A percentile compares a stretch with the other conserved stretches of the same genome.
Evolutionary conservation across 2,797 vertebrate genomes (phyloP).

Genomic region (Poecilia picta): DNA sequence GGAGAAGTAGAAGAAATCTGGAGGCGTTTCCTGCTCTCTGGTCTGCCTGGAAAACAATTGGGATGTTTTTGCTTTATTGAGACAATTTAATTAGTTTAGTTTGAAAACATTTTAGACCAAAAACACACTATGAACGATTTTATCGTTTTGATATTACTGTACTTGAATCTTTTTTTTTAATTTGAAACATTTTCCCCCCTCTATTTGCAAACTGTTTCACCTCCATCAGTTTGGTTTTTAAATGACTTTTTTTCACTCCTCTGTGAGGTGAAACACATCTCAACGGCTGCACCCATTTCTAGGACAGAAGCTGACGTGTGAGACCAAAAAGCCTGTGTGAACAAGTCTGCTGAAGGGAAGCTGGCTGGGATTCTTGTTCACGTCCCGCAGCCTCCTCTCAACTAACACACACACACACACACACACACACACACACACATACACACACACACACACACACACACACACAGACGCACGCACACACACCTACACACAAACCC

Average conservation of each 20-base stretch:
- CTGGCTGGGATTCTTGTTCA: conserved; percentile 50
- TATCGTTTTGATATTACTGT: neutral
- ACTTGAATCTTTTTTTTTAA: conserved; percentile 9
- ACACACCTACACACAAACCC: conserved; percentile 18
- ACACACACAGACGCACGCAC: conserved; percentile 20
- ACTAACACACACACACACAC: conserved; percentile 27
- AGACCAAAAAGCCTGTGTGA: conserved; percentile 49
- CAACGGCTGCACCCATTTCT: conserved; percentile 38
- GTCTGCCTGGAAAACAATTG: conserved; percentile 87
- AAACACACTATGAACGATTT: neutral
- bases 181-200: conserved; percentile 11
- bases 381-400: conserved; percentile 33
- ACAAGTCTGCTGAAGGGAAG: conserved; percentile 51
- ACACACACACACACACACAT: conserved; percentile 20
- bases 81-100: neutral
- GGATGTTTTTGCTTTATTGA: neutral
- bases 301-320: conserved; percentile 47
- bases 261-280: conserved; percentile 42
- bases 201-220: conserved; percentile 27
- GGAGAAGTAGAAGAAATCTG: conserved; percentile 98
- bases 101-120: neutral
- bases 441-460: conserved; percentile 22
- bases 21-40: conserved; percentile 93
- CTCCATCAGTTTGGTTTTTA: conserved; percentile 24
- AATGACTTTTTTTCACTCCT: neutral